Evolutionary conservation across 2,113 vertebrate genomes (phyloP).

Genomic region (Caretta caretta): DNA sequence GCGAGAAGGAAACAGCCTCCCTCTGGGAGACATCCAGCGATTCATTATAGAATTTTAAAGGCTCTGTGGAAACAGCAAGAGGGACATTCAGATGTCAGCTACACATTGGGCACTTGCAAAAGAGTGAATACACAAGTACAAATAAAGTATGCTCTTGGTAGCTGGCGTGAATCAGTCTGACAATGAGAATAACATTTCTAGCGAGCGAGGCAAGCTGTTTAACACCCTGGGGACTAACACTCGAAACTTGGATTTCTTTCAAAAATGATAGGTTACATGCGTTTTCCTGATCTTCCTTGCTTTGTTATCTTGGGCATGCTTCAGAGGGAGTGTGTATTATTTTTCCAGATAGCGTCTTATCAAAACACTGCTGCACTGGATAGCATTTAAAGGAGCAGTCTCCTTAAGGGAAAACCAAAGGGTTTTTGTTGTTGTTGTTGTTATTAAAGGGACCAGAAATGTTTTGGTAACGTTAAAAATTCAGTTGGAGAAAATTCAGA

Average conservation of each 20-base stretch:
- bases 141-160: background rate
- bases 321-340: background rate
- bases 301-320: background rate
- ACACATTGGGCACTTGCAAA: background rate
- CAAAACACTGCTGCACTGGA: background rate
- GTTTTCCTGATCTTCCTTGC: background rate
- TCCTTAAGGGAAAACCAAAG: background rate
- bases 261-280: background rate
- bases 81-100: background rate
- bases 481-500: background rate
- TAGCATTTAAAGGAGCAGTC: background rate
- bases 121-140: background rate
- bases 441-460: background rate
- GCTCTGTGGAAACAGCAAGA: slow-evolving; percentile 60
- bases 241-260: background rate
- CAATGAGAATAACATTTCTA: background rate
- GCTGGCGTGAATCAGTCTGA: background rate
- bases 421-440: background rate
- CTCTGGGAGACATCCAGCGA: slow-evolving; percentile 90
- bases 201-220: background rate
- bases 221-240: background rate
- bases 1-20: slow-evolving; percentile 89
- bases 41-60: slow-evolving; percentile 81
- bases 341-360: background rate
- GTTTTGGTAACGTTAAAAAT: background rate